phyloP scores from a whole-genome alignment of 2,113 vertebrate species.

The Paramormyrops kingsleyae region DNA sequence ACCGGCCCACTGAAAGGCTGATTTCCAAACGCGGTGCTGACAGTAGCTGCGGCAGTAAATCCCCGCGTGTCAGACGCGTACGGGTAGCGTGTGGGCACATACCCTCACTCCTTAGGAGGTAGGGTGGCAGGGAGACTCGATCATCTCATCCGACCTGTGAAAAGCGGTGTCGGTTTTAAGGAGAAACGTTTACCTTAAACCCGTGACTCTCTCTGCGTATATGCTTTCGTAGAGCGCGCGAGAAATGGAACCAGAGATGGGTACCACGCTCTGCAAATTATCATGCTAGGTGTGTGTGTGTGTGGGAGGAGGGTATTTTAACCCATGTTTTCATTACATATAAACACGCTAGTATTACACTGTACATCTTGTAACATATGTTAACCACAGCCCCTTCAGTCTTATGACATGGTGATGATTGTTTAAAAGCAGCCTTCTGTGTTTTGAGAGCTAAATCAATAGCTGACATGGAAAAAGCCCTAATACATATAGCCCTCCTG shows the following conservation, averaged over 20 bases:
- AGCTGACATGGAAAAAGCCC: background rate
- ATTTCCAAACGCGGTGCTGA: background rate
- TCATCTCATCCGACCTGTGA: background rate
- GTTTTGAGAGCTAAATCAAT: background rate
- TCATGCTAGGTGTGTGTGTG: background rate
- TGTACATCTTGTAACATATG: background rate
- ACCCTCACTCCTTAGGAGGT: background rate
- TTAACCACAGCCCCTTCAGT: background rate
- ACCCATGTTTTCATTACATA: background rate
- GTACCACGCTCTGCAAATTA: background rate
- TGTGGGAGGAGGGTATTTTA: background rate
- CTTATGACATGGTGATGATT: background rate
- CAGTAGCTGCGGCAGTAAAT: background rate
- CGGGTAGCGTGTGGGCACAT: background rate
- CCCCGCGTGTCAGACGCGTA: background rate
- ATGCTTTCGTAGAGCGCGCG: background rate
- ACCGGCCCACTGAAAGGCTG: background rate
- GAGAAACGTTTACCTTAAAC: background rate
- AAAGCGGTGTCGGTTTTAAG: background rate
- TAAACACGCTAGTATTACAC: background rate
- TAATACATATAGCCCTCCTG: background rate
- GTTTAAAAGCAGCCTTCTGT: background rate
- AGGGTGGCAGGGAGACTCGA: background rate
- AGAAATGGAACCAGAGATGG: background rate
- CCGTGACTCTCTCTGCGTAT: background rate